These are phyloP conservation scores for Brachystomella parvula DNA, from an alignment of 1,140 invertebrate species.

Conservation along the genomic window DNA sequence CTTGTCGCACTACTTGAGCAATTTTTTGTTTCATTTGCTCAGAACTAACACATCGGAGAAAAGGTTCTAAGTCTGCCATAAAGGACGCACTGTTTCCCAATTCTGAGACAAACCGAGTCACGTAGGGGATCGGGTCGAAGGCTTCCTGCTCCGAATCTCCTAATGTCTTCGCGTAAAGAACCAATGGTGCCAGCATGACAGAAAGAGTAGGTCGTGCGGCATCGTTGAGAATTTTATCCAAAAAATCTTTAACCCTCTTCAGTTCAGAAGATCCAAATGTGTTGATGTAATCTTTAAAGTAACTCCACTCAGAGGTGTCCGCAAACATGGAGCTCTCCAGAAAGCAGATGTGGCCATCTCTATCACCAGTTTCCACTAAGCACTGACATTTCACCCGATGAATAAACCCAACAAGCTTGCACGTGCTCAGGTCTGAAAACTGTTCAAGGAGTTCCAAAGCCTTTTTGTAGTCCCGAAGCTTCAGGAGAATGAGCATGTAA, in stretches of 20 bases:
- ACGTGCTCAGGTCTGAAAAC: constrained; percentile 43
- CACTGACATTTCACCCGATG: constrained; percentile 62
- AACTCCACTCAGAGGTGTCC: not conserved
- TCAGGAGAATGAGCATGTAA: constrained; percentile 81
- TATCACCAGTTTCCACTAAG: constrained; percentile 56
- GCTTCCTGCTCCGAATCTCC: not conserved
- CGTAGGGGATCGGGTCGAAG: not conserved
- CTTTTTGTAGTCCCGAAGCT: constrained; percentile 46
- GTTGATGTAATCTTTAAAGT: not conserved
- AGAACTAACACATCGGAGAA: not conserved
- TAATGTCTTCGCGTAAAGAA: not conserved
- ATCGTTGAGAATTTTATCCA: not conserved
- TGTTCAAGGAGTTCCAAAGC: not conserved
- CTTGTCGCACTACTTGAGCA: not conserved
- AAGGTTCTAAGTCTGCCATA: not conserved
- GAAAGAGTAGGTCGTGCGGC: not conserved
- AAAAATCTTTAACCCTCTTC: not conserved
- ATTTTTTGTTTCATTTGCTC: not conserved
- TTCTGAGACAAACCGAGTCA: not conserved
- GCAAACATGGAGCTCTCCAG: not conserved
- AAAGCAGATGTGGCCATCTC: not conserved
- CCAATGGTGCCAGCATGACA: not conserved
- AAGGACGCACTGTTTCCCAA: not conserved
- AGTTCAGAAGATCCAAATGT: not conserved
- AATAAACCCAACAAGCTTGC: constrained; percentile 44